Conservation (phyloP, 2,797 vertebrate genomes). For the Choloepus didactylus region DNA sequence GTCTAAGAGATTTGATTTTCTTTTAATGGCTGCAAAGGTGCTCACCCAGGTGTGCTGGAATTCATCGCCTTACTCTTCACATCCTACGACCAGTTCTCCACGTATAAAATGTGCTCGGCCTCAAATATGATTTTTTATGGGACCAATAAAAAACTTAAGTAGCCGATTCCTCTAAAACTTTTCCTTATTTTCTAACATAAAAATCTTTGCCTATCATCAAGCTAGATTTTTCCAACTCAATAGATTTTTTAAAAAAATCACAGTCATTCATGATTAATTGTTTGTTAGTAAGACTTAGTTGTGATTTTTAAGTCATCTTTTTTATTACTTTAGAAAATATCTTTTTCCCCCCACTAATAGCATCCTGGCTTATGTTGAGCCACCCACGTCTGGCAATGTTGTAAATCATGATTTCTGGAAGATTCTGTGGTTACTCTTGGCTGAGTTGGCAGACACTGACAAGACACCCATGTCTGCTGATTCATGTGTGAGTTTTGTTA, state of each 20-base stretch:
- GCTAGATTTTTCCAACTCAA: neutral
- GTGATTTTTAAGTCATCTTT: conserved; percentile 11
- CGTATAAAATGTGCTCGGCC: neutral
- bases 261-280: neutral
- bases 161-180: neutral
- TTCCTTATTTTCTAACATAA: neutral
- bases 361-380: neutral
- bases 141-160: neutral
- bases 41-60: neutral
- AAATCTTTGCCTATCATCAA: neutral
- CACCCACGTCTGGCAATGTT: neutral
- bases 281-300: neutral
- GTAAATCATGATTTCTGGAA: neutral
- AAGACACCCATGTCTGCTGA: neutral
- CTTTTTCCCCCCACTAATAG: neutral
- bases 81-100: neutral
- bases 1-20: neutral
- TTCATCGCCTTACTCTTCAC: neutral
- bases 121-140: neutral
- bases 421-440: neutral
- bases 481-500: neutral
- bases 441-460: neutral
- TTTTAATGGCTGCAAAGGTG: neutral
- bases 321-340: neutral
- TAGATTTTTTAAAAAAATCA: neutral